Evolutionary conservation across 2,888 invertebrate genomes (phyloP).

Genomic region (Pinctada fucata): DNA sequence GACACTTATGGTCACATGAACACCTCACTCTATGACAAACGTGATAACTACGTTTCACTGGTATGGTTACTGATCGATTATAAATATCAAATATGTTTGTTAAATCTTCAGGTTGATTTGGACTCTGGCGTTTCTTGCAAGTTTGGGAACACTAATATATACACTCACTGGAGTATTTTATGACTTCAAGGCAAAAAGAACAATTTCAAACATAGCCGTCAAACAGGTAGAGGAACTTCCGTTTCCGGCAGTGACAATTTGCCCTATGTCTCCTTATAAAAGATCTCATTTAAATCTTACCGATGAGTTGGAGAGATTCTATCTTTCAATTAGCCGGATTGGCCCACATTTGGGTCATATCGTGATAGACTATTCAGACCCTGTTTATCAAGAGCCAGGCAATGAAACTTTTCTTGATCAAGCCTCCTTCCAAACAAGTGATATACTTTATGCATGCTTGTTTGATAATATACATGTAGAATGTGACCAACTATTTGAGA

Average conservation of each 20-base stretch:
- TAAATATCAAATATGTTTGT: background rate
- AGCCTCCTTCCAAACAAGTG: slow-evolving; percentile 5
- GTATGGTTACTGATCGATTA: background rate
- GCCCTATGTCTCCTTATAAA: slow-evolving; percentile 38
- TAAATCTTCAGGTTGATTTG: slow-evolving; percentile 39
- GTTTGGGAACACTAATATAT: slow-evolving; percentile 29
- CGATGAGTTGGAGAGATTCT: slow-evolving; percentile 22
- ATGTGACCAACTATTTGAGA: slow-evolving; percentile 15
- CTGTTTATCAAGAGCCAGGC: slow-evolving; percentile 14
- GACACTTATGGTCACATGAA: no score
- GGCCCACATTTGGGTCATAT: background rate
- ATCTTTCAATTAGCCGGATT: slow-evolving; percentile 31
- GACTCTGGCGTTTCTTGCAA: slow-evolving; percentile 37
- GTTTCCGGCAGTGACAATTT: slow-evolving; percentile 45
- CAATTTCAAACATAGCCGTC: slow-evolving; percentile 36
- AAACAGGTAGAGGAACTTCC: slow-evolving; percentile 23
- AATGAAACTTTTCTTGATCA: slow-evolving; percentile 26
- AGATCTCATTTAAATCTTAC: slow-evolving; percentile 16
- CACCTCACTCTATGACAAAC: no score
- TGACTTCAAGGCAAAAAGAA: slow-evolving; percentile 29
- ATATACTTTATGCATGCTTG: slow-evolving; percentile 32
- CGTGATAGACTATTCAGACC: slow-evolving; percentile 32
- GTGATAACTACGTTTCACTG: no score
- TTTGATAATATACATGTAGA: slow-evolving; percentile 13
- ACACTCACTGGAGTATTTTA: slow-evolving; percentile 25